Base-by-base conservation (phyloP, 2,888 invertebrate species). In the Dolichopus griseipennis region DNA sequence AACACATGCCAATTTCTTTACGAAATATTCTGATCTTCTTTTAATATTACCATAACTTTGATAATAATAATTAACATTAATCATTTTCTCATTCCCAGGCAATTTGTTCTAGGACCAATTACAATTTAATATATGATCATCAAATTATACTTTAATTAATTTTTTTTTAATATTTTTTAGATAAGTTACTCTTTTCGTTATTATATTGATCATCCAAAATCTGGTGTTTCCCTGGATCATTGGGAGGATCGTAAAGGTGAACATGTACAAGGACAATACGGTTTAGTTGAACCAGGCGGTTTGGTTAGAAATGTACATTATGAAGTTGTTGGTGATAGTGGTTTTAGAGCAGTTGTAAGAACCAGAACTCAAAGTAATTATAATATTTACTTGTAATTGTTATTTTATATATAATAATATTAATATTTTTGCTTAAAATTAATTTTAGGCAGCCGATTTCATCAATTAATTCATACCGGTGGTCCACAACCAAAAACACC, bases 281-380 rank as follows among this genome's bases (percentile, higher is more conserved):
- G 76, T 63, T 73, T 79, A 43, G 71, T 79, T 22, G 78, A 80
- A 70, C 77, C 77, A 10, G 76, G 73, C 64, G 80, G 79, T n/a
- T 75, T 75, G 69, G 74, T 79, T 37, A 75, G 78, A 52, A 76
- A 76, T 71, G 77, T 80, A 1, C 76, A 77, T 71, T 78, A 78
- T 70, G 76, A 78, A 71, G 78, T 78, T 12, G 73, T 75, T 66
- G 76, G 76, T 0, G 72, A 76, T 63, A 76, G 72, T 66, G 77
- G 77, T 10, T 78, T 77, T 69, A 73, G 73, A 66, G 77, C 76
- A 67, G 75, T 76, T 12, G 76, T 80, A 21, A 75, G 74, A 72
- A 80, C 76, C 22, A 73, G 76, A 41, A 77, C 74, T 52, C 72
- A 77, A 65, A 76, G 76, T 72, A 67, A 65, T 5, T 41, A 64